Conservation (phyloP, 1,140 invertebrate species). For the Ylistrum balloti region DNA sequence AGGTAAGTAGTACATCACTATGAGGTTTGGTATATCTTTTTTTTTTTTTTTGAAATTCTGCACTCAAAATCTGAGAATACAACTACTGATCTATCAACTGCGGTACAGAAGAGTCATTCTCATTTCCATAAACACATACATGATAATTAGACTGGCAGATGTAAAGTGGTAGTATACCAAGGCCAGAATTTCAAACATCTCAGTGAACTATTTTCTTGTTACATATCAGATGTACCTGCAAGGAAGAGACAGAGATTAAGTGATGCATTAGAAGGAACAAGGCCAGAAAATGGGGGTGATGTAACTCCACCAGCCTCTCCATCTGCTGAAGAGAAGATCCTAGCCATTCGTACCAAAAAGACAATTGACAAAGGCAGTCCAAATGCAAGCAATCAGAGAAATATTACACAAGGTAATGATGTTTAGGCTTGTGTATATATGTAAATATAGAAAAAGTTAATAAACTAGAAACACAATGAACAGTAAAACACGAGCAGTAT, state of each 20-base stretch:
- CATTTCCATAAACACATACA: too few relatives aligned
- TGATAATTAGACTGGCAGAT: too few relatives aligned
- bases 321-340: conserved; percentile 48
- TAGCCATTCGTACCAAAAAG: conserved; percentile 40
- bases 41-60: too few relatives aligned
- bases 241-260: conserved; percentile 48
- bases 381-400: neutral
- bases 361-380: neutral
- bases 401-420: neutral
- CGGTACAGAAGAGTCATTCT: too few relatives aligned
- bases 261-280: neutral
- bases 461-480: too few relatives aligned
- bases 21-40: too few relatives aligned
- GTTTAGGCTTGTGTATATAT: neutral
- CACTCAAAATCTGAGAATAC: too few relatives aligned
- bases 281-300: conserved; percentile 31
- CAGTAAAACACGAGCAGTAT: too few relatives aligned
- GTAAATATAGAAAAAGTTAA: too few relatives aligned
- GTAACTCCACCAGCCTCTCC: conserved; percentile 47
- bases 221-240: conserved; percentile 22
- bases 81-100: too few relatives aligned
- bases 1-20: conserved; percentile 3
- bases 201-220: neutral
- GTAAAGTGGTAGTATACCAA: too few relatives aligned
- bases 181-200: too few relatives aligned